Evolutionary conservation across 2,888 invertebrate species (phyloP).

Genomic region (Galeopsomyia nigrocyanea): DNA sequence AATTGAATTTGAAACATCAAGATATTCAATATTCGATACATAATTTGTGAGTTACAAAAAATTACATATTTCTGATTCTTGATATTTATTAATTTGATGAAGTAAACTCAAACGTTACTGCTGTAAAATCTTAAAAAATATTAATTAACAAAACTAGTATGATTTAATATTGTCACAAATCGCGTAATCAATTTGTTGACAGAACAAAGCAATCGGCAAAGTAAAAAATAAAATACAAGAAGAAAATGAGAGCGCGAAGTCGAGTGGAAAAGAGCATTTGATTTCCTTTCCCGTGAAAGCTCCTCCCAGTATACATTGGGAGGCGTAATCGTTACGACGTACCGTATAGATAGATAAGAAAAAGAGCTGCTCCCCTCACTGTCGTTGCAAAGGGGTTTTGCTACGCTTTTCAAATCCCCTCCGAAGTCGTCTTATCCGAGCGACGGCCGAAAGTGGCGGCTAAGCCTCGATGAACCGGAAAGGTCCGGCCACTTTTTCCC

Average conservation of each 20-base stretch:
- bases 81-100: no score
- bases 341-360: slow-evolving; percentile 60
- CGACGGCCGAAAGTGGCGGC: slow-evolving; percentile 51
- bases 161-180: no score
- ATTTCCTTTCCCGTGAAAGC: slow-evolving; percentile 23
- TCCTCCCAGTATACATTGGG: slow-evolving; percentile 54
- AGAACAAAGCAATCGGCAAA: not conserved
- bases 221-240: slow-evolving; percentile 24
- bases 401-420: slow-evolving; percentile 52
- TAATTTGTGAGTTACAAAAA: no score
- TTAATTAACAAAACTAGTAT: no score
- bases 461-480: slow-evolving; percentile 59
- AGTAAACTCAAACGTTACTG: no score
- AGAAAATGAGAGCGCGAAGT: slow-evolving; percentile 31
- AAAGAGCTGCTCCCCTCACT: slow-evolving; percentile 52
- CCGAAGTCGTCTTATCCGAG: slow-evolving; percentile 58
- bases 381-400: slow-evolving; percentile 36
- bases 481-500: slow-evolving; percentile 49
- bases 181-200: no score
- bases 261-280: slow-evolving; percentile 42
- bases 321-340: slow-evolving; percentile 63
- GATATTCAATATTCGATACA: no score
- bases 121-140: no score
- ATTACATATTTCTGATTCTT: no score
- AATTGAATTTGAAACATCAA: no score